These are phyloP conservation scores for Ploceus nigricollis DNA, from an alignment of 2,113 vertebrate genomes.

Conservation along the genomic window DNA sequence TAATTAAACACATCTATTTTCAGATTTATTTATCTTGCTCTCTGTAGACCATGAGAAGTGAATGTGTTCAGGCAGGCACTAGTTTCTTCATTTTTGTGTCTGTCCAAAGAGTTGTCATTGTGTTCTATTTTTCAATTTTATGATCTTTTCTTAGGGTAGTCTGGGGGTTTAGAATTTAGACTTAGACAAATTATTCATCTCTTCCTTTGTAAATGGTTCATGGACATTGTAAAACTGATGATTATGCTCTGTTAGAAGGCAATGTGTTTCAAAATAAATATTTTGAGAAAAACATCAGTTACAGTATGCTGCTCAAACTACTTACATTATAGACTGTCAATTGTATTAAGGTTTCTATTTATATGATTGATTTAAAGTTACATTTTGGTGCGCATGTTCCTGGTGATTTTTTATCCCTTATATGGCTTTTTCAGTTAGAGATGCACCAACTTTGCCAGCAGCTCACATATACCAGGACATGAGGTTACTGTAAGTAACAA, in stretches of 20 bases:
- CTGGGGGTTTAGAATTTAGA: background rate
- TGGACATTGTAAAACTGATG: background rate
- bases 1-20: background rate
- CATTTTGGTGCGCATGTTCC: background rate
- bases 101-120: background rate
- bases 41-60: background rate
- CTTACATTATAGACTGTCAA: background rate
- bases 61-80: background rate
- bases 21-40: background rate
- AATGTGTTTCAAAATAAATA: background rate
- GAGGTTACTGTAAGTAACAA: background rate
- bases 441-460: background rate
- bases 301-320: background rate
- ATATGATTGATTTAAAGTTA: background rate
- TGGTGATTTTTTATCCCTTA: background rate
- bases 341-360: background rate
- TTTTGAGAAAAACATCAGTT: constrained; percentile 30
- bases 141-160: background rate
- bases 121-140: background rate
- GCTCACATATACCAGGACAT: background rate
- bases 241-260: background rate
- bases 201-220: background rate
- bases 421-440: background rate
- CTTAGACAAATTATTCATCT: background rate
- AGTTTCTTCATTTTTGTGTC: background rate